phyloP scores from a whole-genome alignment of 2,797 vertebrate species.

The Semaprochilodus insignis region DNA sequence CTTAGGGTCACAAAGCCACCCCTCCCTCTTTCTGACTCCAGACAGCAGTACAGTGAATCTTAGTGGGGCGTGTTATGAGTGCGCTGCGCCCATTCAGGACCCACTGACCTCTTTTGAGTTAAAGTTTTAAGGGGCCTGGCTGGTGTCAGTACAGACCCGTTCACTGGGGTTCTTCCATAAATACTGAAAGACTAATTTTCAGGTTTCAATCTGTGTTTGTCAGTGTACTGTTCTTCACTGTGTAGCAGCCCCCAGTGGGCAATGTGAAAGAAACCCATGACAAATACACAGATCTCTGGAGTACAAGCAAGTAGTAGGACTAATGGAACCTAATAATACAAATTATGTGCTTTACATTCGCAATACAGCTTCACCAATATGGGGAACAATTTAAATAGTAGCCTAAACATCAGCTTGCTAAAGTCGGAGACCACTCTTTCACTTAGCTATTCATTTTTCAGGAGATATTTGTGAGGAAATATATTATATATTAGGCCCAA shows the following conservation, averaged over 20 bases:
- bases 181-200: too few relatives aligned
- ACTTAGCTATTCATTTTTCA: too few relatives aligned
- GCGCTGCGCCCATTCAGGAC: neutral
- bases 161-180: neutral
- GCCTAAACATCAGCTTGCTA: neutral
- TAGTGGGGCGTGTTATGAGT: neutral
- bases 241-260: too few relatives aligned
- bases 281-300: too few relatives aligned
- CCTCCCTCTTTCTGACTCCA: slow-evolving; percentile 19
- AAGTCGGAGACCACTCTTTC: too few relatives aligned
- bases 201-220: too few relatives aligned
- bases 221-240: too few relatives aligned
- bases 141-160: neutral
- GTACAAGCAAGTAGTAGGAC: too few relatives aligned
- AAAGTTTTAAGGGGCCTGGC: neutral
- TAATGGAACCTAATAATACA: too few relatives aligned
- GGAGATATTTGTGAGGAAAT: too few relatives aligned
- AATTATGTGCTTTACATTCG: neutral
- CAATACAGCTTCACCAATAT: neutral
- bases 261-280: too few relatives aligned
- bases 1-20: slow-evolving; percentile 32
- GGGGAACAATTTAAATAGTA: neutral
- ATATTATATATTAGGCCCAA: too few relatives aligned
- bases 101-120: neutral
- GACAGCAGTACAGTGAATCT: slow-evolving; percentile 5